These are phyloP conservation scores for Dicycla oo DNA, from an alignment of 2,888 invertebrate species.

Conservation along the genomic window DNA sequence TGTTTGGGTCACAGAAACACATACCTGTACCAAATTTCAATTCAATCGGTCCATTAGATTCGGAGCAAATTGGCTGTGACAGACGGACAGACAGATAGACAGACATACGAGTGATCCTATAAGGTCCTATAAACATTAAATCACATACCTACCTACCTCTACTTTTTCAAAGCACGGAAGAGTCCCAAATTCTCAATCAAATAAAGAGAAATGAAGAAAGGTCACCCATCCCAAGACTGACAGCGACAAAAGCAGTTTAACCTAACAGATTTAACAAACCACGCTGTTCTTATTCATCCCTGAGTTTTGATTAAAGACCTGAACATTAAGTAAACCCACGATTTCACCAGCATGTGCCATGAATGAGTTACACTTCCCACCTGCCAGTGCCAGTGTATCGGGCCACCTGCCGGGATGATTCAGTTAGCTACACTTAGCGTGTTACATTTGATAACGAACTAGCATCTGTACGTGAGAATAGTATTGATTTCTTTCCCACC, in stretches of 20 bases:
- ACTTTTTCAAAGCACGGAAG: too few species aligned
- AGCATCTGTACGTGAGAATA: conserved; percentile 4
- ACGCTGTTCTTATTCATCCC: background rate
- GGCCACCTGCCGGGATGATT: conserved; percentile 21
- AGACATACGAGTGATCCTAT: too few species aligned
- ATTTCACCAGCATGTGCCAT: background rate
- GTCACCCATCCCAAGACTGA: background rate
- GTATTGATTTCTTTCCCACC: conserved; percentile 3
- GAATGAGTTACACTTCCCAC: background rate
- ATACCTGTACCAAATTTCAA: too few species aligned
- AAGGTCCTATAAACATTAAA: too few species aligned
- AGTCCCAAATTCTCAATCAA: background rate
- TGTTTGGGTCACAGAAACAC: too few species aligned
- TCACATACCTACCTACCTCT: too few species aligned
- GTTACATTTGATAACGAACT: conserved; percentile 23
- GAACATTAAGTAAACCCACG: background rate
- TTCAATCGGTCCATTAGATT: too few species aligned
- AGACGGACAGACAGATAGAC: too few species aligned
- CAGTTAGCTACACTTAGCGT: conserved; percentile 14
- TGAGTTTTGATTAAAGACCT: background rate
- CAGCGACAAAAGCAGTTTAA: background rate
- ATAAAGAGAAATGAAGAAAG: background rate
- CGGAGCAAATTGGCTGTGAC: too few species aligned
- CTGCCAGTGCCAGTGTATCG: background rate
- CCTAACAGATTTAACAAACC: background rate